These are phyloP conservation scores for Mesochorus sp. DNA, from an alignment of 2,888 invertebrate genomes.

Conservation along the genomic window DNA sequence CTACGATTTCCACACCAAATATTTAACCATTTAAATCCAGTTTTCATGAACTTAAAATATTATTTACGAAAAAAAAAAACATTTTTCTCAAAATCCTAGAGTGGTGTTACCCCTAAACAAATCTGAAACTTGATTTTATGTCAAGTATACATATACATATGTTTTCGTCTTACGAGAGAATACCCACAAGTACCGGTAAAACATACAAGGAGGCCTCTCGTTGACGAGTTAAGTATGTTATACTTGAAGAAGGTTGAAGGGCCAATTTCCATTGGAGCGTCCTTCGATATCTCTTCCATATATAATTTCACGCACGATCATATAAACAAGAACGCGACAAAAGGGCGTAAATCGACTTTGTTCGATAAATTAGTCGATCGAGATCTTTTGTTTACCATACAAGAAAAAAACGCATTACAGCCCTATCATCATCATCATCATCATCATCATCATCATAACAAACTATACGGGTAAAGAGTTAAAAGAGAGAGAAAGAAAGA, in stretches of 20 bases:
- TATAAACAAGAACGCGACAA: neutral
- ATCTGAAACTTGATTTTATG: slow-evolving; percentile 2
- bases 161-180: slow-evolving; percentile 10
- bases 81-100: neutral
- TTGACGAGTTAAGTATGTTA: slow-evolving; percentile 24
- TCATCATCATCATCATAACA: slow-evolving; percentile 14
- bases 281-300: no score
- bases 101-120: slow-evolving; percentile 4
- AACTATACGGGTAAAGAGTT: slow-evolving; percentile 24
- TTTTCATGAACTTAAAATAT: neutral
- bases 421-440: neutral
- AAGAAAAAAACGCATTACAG: no score
- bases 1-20: no score
- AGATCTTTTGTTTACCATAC: neutral
- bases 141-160: no score
- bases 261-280: neutral
- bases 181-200: slow-evolving; percentile 51
- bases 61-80: neutral
- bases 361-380: neutral
- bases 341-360: neutral
- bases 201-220: slow-evolving; percentile 38
- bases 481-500: neutral
- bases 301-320: neutral
- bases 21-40: no score
- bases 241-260: neutral